Evolutionary conservation across 2,888 invertebrate species (phyloP), one percentile per base, ranked within the genome.

Genomic region (Trachelus troglodyta): DNA sequence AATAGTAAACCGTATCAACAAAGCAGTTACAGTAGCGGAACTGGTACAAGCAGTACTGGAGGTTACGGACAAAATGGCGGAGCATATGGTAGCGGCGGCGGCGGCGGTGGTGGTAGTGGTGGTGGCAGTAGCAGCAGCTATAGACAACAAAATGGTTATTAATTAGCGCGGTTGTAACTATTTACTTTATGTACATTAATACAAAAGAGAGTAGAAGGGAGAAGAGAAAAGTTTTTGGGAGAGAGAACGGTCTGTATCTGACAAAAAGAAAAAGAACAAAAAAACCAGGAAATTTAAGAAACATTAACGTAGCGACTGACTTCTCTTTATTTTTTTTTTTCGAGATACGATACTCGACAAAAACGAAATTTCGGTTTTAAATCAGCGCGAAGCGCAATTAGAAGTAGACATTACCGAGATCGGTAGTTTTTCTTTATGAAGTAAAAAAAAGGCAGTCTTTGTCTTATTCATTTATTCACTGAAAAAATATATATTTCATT

Each of bases 101-200:
- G 76, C 33, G 78, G 79, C 30, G 73, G 78, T 15, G 34, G 33
- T 23, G 34, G 78, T n/a, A 71, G 85, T 56, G 82, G 84, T 68
- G 79, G 83, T 35, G 80, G 83, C 69, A 78, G 84, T 68, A 81
- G 82, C 23, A 81, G 81, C 76, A 85, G 82, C 77, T 89, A 89
- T 78, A 84, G 89, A 69, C 89, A 88, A 81, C 88, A 90, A 82
- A 91, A 91, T 78, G 90, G 90, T 69, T 91, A 91, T 87, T 90
- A 86, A 56, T 23, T 15, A 56, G 23, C 56, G 23, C 6, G 15
- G 11, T 71, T 34, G 12, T 33, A 34, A 71, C 31, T 30, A 23
- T 71, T 34, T 33, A 0, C 71, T 9, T 15, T 6, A 30, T 71
- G 71, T 71, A 71, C 33, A 75, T 31, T 79, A 73, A 34, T 74